Conservation (phyloP, 2,113 vertebrate genomes). For the Micromys minutus region DNA sequence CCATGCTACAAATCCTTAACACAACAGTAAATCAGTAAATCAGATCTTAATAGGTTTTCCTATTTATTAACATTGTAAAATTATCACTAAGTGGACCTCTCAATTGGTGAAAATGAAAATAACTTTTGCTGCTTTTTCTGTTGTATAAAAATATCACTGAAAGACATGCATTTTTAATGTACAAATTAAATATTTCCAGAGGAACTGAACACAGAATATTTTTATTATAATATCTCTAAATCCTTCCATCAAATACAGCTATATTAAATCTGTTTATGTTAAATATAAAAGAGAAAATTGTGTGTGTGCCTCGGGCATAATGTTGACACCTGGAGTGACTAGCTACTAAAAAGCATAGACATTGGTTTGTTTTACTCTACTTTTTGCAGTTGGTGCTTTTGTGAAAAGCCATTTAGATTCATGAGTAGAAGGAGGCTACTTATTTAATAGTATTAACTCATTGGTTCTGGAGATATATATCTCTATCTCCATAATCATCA, state of each 20-base stretch:
- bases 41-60: constrained; percentile 73
- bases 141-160: constrained; percentile 26
- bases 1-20: constrained; percentile 51
- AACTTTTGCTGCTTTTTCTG: not conserved
- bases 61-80: constrained; percentile 77
- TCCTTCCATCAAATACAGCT: not conserved
- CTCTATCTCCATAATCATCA: no score
- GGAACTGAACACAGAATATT: not conserved
- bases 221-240: not conserved
- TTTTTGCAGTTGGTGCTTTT: not conserved
- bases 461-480: not conserved
- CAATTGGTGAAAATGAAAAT: constrained; percentile 58
- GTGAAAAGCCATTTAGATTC: not conserved
- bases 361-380: not conserved
- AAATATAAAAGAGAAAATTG: not conserved
- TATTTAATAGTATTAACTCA: not conserved
- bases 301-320: not conserved
- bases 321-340: not conserved
- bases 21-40: constrained; percentile 81
- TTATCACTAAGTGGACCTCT: constrained; percentile 59
- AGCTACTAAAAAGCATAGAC: not conserved
- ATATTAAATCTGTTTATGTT: constrained; percentile 32
- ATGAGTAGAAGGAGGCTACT: not conserved
- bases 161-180: not conserved
- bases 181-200: not conserved